Percentiles rank a stretch among this genome's conserved stretches.
Evolutionary conservation across 2,113 vertebrate species (phyloP).

Genomic region (Gallinago jamesoni): DNA sequence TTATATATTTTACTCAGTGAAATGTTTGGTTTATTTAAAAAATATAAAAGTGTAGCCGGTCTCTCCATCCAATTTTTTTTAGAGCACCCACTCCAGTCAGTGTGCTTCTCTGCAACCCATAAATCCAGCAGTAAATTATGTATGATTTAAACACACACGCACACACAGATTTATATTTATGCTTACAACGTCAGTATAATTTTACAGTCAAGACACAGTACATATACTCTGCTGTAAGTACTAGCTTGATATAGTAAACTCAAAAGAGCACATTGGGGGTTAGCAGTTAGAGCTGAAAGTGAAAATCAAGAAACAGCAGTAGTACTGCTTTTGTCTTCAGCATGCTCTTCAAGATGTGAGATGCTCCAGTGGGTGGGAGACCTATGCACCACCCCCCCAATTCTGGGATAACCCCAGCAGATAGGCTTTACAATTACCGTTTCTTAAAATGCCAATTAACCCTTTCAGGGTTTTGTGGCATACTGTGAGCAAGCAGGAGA

Average conservation of each 20-base stretch:
- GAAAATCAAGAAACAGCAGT: slow-evolving; percentile 77
- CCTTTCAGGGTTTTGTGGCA: slow-evolving; percentile 72
- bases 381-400: slow-evolving; percentile 70
- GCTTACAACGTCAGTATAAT: slow-evolving; percentile 65
- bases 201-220: slow-evolving; percentile 66
- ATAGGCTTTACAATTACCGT: slow-evolving; percentile 77
- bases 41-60: background rate
- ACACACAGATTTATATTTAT: slow-evolving; percentile 53
- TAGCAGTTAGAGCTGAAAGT: slow-evolving; percentile 70
- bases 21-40: slow-evolving; percentile 31
- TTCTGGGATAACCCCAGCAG: slow-evolving; percentile 71
- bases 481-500: slow-evolving; percentile 70
- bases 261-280: slow-evolving; percentile 69
- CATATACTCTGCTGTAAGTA: slow-evolving; percentile 57
- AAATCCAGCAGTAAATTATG: slow-evolving; percentile 50
- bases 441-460: slow-evolving; percentile 78
- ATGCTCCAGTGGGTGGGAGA: slow-evolving; percentile 77
- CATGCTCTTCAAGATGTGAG: slow-evolving; percentile 77
- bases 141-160: slow-evolving; percentile 42
- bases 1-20: background rate
- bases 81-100: background rate
- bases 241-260: slow-evolving; percentile 64
- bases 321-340: slow-evolving; percentile 71
- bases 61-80: background rate
- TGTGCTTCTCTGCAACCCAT: slow-evolving; percentile 22